Percentiles rank a stretch among this genome's conserved stretches.
Evolutionary conservation across 2,113 vertebrate genomes (phyloP).

Genomic region (Machaerirhynchus nigripectus): DNA sequence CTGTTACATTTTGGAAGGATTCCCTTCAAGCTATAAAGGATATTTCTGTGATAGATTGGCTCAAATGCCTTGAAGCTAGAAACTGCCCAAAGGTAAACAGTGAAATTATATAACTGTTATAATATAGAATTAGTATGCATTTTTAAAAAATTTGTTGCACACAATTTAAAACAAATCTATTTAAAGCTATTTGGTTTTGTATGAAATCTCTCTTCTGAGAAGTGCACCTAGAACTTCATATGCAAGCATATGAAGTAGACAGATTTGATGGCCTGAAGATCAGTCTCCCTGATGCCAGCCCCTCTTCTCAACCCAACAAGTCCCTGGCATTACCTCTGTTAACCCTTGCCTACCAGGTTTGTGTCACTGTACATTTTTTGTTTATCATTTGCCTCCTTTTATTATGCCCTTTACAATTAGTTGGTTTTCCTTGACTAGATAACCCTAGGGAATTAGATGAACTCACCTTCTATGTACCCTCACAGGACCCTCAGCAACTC

Average conservation of each 20-base stretch:
- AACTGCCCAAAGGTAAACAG: background rate
- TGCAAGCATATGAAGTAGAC: background rate
- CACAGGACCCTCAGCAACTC: background rate
- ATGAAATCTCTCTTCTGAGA: background rate
- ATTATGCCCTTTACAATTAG: background rate
- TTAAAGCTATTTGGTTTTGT: background rate
- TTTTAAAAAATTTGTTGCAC: background rate
- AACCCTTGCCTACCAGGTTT: background rate
- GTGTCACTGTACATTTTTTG: background rate
- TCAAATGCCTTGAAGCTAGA: background rate
- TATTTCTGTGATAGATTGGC: background rate
- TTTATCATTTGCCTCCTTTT: background rate
- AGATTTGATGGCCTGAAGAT: background rate
- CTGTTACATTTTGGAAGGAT: background rate
- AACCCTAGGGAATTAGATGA: background rate
- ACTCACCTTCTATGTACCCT: background rate
- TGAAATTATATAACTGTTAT: background rate
- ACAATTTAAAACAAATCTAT: background rate
- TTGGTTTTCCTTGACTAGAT: background rate
- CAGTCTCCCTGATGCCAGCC: background rate
- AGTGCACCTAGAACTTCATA: background rate
- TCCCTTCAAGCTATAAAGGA: background rate
- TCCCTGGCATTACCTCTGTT: background rate
- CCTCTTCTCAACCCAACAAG: accelerated
- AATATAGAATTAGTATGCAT: background rate